Evolutionary conservation across 2,797 vertebrate species (phyloP), one percentile per base, ranked within the genome.

Genomic region (Clarias laeviceps): DNA sequence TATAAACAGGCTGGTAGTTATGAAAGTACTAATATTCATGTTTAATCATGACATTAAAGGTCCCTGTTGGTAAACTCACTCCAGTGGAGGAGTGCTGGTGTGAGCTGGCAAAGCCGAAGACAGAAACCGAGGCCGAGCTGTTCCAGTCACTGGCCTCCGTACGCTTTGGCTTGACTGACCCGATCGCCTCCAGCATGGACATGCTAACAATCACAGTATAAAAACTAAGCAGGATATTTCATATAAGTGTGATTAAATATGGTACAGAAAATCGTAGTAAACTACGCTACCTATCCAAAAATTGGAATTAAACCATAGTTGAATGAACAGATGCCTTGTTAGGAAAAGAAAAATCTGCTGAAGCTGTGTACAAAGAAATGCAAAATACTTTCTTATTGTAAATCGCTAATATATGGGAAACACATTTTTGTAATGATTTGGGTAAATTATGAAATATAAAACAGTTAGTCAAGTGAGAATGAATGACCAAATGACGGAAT

Each of bases 101-200:
- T 20, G 78, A 86, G 15, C 45, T 82, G 22, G 87, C 87, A 9
- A 86, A 77, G 74, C 90, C 90, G 34, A 70, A 83, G 40, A 82
- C 82, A 40, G 70, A 68, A 57, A 11, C 27, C 57, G 86, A 87
- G 27, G 87, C 34, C 22, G 27, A 37, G 17, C 17, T 85, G 7
- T 90, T 89, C 54, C 88, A 90, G 77, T 5, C 37, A 27, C 64
- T 84, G 61, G 90, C 90, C 37, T 79, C 57, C 1, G 45, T 80
- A 40, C 80, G 57, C 57, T 90, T 90, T 83, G 84, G 84, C 50
- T 29, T 87, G 40, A 62, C 8, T 17, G 68, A 87, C 65, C 5
- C 15, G 0, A 15, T 6, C 57, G 83, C 17, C 69, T 81, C 77
- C 9, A 54, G 27, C n/a, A 32, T 64, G 27, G 66, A 57, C 54